phyloP scores from a whole-genome alignment of 53 echinoderm and acorn worm species.

The Antedon mediterranea region DNA sequence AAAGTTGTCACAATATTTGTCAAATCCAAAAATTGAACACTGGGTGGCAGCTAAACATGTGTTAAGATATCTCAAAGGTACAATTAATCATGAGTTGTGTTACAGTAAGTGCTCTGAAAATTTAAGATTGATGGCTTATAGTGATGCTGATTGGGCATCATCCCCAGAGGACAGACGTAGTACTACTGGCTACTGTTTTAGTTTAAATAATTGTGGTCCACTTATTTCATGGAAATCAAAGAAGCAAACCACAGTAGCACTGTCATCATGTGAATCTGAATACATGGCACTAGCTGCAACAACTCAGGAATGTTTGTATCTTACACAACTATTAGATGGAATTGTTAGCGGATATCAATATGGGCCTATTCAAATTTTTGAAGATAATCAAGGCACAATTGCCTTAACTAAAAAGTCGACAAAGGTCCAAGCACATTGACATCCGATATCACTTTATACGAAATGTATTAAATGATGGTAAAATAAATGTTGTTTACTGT shows the following conservation, averaged over 20 bases:
- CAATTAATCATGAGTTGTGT: constrained; percentile 15
- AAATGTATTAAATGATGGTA: too few species aligned
- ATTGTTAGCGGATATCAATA: too few species aligned
- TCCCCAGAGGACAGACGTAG: constrained; percentile 19
- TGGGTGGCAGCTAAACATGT: constrained; percentile 19
- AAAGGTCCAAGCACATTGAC: too few species aligned
- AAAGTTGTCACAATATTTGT: constrained; percentile 13
- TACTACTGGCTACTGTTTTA: constrained; percentile 9
- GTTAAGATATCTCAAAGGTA: constrained; percentile 19
- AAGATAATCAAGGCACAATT: too few species aligned
- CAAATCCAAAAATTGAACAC: constrained; percentile 6
- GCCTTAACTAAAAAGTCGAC: too few species aligned
- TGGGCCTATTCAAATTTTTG: too few species aligned
- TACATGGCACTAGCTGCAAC: too few species aligned
- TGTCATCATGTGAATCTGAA: constrained; percentile 4
- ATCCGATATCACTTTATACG: too few species aligned
- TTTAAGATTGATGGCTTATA: constrained; percentile 18
- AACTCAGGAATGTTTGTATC: too few species aligned
- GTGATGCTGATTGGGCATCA: constrained; percentile 23
- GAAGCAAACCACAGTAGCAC: constrained; percentile 7
- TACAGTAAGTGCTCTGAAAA: constrained; percentile 5
- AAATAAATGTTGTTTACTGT: too few species aligned
- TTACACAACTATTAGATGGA: too few species aligned
- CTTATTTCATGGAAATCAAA: constrained; percentile 10
- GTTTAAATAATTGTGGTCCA: constrained; percentile 6